A percentile compares a stretch with the other conserved stretches of the same genome.
Evolutionary conservation across 2,797 vertebrate species (phyloP).

Genomic region (Enteromius radiatus): DNA sequence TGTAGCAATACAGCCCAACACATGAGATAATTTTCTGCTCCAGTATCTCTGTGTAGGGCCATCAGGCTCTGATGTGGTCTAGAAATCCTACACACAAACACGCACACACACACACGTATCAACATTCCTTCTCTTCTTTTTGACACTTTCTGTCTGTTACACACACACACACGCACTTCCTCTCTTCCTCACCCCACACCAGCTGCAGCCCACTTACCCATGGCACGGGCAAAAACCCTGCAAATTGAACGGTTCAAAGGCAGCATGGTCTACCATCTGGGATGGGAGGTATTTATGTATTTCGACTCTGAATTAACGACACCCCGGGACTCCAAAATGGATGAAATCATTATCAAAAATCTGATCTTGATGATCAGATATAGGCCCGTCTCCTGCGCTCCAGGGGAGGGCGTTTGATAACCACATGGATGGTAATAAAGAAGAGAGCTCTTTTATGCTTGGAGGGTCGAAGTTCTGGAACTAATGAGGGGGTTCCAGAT

Average conservation of each 20-base stretch:
- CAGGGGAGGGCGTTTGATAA: conserved; percentile 37
- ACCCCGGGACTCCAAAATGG: conserved; percentile 45
- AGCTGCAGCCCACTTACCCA: conserved; percentile 80
- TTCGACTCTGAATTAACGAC: conserved; percentile 53
- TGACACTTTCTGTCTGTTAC: conserved; percentile 30
- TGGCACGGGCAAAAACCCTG: conserved; percentile 76
- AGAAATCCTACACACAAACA: conserved; percentile 70
- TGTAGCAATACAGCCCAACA: conserved; percentile 52
- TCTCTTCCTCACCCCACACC: conserved; percentile 69
- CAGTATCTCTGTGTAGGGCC: conserved; percentile 69
- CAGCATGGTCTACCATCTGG: conserved; percentile 79
- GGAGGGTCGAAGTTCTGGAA: conserved; percentile 42
- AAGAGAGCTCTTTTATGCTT: conserved; percentile 42
- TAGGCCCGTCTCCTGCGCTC: conserved; percentile 17
- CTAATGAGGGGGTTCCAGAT: conserved; percentile 42
- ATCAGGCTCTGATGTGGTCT: conserved; percentile 79
- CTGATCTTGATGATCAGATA: conserved; percentile 49
- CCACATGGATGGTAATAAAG: conserved; percentile 48
- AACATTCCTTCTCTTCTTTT: conserved; percentile 26
- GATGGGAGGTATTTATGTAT: conserved; percentile 65
- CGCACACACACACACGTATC: conserved; percentile 59
- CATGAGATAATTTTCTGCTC: conserved; percentile 67
- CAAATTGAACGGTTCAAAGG: conserved; percentile 80
- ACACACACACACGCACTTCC: conserved; percentile 26
- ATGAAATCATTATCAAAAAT: conserved; percentile 53